Evolutionary conservation across 2,797 vertebrate species (phyloP).

Genomic region (Esox masquinongy): DNA sequence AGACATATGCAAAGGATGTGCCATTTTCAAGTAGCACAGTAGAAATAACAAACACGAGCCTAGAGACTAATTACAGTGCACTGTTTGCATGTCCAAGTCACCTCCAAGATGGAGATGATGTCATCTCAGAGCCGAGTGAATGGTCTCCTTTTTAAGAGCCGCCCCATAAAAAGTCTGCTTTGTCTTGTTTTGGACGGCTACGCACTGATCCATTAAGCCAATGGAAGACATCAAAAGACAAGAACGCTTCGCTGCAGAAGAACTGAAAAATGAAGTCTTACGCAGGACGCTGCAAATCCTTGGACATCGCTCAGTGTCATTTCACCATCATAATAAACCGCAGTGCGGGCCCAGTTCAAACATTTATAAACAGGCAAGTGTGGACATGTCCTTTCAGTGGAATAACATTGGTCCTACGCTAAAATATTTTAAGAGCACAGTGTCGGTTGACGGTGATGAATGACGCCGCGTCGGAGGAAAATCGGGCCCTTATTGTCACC

Average conservation of each 20-base stretch:
- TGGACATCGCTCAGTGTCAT: slow-evolving; percentile 28
- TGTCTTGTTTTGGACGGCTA: slow-evolving; percentile 39
- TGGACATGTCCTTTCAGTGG: slow-evolving; percentile 55
- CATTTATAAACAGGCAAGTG: slow-evolving; percentile 63
- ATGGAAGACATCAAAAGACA: slow-evolving; percentile 49
- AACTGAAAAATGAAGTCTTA: slow-evolving; percentile 34
- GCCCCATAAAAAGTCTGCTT: slow-evolving; percentile 38
- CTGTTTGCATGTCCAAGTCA: slow-evolving; percentile 10
- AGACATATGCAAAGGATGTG: slow-evolving; percentile 1
- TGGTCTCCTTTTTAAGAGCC: slow-evolving; percentile 31
- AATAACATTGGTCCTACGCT: slow-evolving; percentile 41
- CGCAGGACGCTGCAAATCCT: slow-evolving; percentile 34
- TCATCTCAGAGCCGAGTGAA: slow-evolving; percentile 23
- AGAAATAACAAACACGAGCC: slow-evolving; percentile 1
- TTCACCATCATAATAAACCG: slow-evolving; percentile 58
- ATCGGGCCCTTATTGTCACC: slow-evolving; percentile 35
- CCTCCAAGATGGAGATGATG: slow-evolving; percentile 24
- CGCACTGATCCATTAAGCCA: slow-evolving; percentile 32
- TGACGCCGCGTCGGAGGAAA: slow-evolving; percentile 24
- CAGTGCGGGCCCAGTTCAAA: slow-evolving; percentile 54
- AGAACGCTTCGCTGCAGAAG: slow-evolving; percentile 26
- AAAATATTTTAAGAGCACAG: slow-evolving; percentile 35
- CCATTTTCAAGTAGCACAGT: neutral
- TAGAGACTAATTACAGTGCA: slow-evolving; percentile 24
- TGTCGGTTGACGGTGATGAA: slow-evolving; percentile 43